These are phyloP conservation scores for Cassiopea andromeda DNA, from an alignment of 30 jellyfish, hydroid and myxozoan species.

Conservation along the genomic window DNA sequence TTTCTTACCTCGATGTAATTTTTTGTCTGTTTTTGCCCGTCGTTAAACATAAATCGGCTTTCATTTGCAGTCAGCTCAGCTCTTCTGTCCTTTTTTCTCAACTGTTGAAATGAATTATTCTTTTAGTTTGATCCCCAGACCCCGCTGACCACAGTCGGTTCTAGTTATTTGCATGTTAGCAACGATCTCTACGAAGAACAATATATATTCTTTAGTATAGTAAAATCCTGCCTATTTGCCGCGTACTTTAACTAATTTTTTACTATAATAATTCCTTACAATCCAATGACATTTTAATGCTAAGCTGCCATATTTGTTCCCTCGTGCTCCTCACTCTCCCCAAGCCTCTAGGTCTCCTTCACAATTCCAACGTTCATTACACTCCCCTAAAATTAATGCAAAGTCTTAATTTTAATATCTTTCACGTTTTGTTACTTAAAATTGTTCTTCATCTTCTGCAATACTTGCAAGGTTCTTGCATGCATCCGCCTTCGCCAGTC, in stretches of 20 bases:
- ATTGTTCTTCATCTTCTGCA: conserved; percentile 30
- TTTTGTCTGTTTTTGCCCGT: too few relatives aligned
- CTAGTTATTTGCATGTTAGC: too few relatives aligned
- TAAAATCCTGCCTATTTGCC: not conserved
- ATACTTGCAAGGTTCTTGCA: conserved; percentile 2
- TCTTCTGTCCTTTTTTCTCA: too few relatives aligned
- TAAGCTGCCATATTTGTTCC: too few relatives aligned
- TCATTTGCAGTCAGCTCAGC: too few relatives aligned
- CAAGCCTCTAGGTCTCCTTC: not conserved
- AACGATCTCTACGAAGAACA: too few relatives aligned
- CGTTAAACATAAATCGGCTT: too few relatives aligned
- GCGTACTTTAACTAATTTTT: not conserved
- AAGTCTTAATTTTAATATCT: conserved; percentile 21
- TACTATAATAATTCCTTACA: not conserved
- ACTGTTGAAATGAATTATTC: too few relatives aligned
- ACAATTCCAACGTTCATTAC: conserved; percentile 5
- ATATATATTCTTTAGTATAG: not conserved
- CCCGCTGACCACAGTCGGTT: too few relatives aligned
- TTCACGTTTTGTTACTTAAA: conserved; percentile 19
- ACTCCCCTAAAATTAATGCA: conserved; percentile 49
- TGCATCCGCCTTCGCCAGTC: conserved; percentile 30
- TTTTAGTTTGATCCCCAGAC: too few relatives aligned
- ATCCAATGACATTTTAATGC: not conserved
- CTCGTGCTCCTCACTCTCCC: not conserved
- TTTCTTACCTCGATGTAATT: too few relatives aligned